These are phyloP conservation scores for Sinohyriopsis cumingii DNA, from an alignment of 2,888 invertebrate genomes.

Conservation along the genomic window DNA sequence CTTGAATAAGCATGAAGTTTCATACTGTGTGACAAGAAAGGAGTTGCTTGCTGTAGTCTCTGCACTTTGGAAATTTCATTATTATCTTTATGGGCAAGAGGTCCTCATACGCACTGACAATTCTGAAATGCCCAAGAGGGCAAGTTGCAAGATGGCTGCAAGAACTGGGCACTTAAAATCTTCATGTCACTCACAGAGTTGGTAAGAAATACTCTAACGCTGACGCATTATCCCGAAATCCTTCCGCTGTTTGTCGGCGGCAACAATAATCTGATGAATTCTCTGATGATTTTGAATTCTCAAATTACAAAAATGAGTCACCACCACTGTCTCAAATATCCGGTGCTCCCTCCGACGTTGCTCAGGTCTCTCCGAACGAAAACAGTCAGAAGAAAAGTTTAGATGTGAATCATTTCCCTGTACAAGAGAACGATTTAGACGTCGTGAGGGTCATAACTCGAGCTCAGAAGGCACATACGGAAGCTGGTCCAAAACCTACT, in stretches of 20 bases:
- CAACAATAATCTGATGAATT: not conserved
- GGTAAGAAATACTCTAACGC: conserved; percentile 22
- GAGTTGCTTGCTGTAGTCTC: conserved; percentile 17
- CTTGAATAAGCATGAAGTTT: conserved; percentile 13
- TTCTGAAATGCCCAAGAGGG: conserved; percentile 19
- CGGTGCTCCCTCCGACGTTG: no score
- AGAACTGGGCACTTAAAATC: conserved; percentile 16
- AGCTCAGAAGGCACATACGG: not conserved
- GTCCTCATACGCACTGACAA: conserved; percentile 25
- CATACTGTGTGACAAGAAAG: conserved; percentile 15
- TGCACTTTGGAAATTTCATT: conserved; percentile 14
- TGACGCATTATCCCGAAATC: no score
- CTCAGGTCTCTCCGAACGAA: no score
- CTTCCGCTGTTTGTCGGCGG: no score
- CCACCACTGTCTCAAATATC: no score
- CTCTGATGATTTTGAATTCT: not conserved
- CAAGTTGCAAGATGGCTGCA: conserved; percentile 24
- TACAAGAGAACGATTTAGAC: no score
- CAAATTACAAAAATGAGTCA: not conserved
- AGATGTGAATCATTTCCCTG: no score
- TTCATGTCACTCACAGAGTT: conserved; percentile 14
- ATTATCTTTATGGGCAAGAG: conserved; percentile 25
- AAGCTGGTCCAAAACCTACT: not conserved
- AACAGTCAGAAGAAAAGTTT: no score
- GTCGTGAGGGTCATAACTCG: no score